phyloP scores from a whole-genome alignment of 2,797 vertebrate genomes.

The Coregonus ussuriensis region DNA sequence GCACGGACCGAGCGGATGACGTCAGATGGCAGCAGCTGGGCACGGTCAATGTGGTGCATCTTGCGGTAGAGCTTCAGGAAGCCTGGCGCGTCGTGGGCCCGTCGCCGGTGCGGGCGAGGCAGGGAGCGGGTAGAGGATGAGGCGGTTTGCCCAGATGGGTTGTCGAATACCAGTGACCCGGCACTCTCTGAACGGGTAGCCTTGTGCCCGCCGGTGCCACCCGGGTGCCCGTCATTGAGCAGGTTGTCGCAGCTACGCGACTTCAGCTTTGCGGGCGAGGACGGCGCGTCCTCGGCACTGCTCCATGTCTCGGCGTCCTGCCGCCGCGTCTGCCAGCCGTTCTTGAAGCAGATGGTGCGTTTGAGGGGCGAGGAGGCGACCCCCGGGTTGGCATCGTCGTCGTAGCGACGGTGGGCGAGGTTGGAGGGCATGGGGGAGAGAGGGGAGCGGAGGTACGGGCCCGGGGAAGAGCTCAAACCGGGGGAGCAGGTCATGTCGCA shows the following conservation, averaged over 20 bases:
- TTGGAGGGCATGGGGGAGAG: conserved; percentile 64
- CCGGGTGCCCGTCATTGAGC: conserved; percentile 78
- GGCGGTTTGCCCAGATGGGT: conserved; percentile 46
- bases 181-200: conserved; percentile 88
- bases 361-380: conserved; percentile 81
- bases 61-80: conserved; percentile 97
- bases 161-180: conserved; percentile 86
- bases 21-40: conserved; percentile 89
- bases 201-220: conserved; percentile 53
- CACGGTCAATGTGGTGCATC: conserved; percentile 97
- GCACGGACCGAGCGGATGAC: conserved; percentile 95
- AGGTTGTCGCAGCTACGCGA: conserved; percentile 96
- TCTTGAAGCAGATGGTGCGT: conserved; percentile 83
- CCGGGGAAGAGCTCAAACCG: conserved; percentile 81
- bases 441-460: conserved; percentile 77
- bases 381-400: conserved; percentile 57
- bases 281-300: conserved; percentile 79
- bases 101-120: conserved; percentile 63
- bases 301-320: conserved; percentile 89
- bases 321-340: conserved; percentile 84
- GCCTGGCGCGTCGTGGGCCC: conserved; percentile 86
- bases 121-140: conserved; percentile 50
- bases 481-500: conserved; percentile 85
- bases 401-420: conserved; percentile 40
- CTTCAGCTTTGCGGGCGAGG: conserved; percentile 83